A percentile compares a stretch with the other conserved stretches of the same genome.
phyloP scores from a whole-genome alignment of 2,888 invertebrate genomes.

The Agrochola macilenta region DNA sequence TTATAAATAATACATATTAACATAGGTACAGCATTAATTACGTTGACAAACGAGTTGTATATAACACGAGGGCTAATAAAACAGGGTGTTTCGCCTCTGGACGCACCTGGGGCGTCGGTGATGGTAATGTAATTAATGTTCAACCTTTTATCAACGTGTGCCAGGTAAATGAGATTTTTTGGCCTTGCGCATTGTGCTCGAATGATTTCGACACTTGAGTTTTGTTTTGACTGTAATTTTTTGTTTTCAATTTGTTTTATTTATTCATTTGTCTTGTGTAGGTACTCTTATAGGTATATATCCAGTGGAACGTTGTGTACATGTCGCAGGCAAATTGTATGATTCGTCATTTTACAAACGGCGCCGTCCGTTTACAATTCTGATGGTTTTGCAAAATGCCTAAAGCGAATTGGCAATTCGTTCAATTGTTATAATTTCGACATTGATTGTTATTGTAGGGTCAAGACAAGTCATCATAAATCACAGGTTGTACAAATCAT shows the following conservation, averaged over 20 bases:
- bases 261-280: not conserved
- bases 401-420: too few relatives aligned
- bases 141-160: slow-evolving; percentile 75
- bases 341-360: too few relatives aligned
- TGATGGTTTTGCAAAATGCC: too few relatives aligned
- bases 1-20: slow-evolving; percentile 61
- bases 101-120: slow-evolving; percentile 67
- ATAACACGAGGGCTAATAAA: slow-evolving; percentile 68
- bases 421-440: too few relatives aligned
- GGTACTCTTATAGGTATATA: not conserved
- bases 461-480: too few relatives aligned
- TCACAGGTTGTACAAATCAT: too few relatives aligned
- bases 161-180: slow-evolving; percentile 59
- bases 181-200: slow-evolving; percentile 47
- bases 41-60: slow-evolving; percentile 68
- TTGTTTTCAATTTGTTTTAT: not conserved
- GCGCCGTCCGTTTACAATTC: too few relatives aligned
- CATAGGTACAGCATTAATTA: slow-evolving; percentile 64
- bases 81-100: slow-evolving; percentile 65
- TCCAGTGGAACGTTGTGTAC: not conserved
- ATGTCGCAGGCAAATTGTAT: not conserved
- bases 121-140: slow-evolving; percentile 76
- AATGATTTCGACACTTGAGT: slow-evolving; percentile 50
- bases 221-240: slow-evolving; percentile 1
- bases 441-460: too few relatives aligned